phyloP scores from a whole-genome alignment of 2,113 vertebrate species.

The Platysternon megacephalum region DNA sequence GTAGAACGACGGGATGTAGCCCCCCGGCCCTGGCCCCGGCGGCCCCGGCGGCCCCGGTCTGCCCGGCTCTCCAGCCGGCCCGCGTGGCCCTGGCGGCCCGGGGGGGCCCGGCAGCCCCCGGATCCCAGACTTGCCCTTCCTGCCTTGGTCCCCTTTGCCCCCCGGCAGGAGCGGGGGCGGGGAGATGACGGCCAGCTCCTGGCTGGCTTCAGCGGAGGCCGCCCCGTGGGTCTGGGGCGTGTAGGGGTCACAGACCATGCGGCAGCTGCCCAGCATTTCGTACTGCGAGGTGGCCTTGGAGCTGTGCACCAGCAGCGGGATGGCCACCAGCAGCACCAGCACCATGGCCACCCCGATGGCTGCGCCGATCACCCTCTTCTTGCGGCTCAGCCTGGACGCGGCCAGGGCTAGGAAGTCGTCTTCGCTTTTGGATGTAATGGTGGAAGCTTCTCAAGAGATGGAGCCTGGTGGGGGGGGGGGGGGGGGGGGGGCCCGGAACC shows the following conservation, averaged over 20 bases:
- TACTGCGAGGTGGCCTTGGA: conserved; percentile 89
- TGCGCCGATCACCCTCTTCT: conserved; percentile 92
- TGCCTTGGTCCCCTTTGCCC: conserved; percentile 84
- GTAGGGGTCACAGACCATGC: conserved; percentile 92
- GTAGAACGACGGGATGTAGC: conserved; percentile 90
- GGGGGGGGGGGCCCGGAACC: background rate
- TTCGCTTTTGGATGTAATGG: conserved; percentile 93
- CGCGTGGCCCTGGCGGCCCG: conserved; percentile 86
- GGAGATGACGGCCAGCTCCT: conserved; percentile 85
- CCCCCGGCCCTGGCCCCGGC: conserved; percentile 89
- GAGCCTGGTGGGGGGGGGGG: background rate
- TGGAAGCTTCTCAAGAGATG: conserved; percentile 51
- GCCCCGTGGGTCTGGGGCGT: conserved; percentile 76
- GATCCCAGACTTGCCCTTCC: conserved; percentile 87
- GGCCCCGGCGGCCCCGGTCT: conserved; percentile 91
- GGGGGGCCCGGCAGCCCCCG: conserved; percentile 86
- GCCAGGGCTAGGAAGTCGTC: conserved; percentile 96
- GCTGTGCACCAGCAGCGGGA: conserved; percentile 93
- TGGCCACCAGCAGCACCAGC: conserved; percentile 92
- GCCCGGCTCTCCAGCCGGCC: conserved; percentile 90
- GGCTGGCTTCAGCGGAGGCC: conserved; percentile 78
- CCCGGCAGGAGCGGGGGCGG: conserved; percentile 76
- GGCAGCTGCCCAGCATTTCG: conserved; percentile 92
- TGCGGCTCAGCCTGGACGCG: conserved; percentile 91
- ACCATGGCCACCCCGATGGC: conserved; percentile 96